Conservation (phyloP, 30 jellyfish, hydroid and myxozoan genomes). For the Turritopsis rubra region DNA sequence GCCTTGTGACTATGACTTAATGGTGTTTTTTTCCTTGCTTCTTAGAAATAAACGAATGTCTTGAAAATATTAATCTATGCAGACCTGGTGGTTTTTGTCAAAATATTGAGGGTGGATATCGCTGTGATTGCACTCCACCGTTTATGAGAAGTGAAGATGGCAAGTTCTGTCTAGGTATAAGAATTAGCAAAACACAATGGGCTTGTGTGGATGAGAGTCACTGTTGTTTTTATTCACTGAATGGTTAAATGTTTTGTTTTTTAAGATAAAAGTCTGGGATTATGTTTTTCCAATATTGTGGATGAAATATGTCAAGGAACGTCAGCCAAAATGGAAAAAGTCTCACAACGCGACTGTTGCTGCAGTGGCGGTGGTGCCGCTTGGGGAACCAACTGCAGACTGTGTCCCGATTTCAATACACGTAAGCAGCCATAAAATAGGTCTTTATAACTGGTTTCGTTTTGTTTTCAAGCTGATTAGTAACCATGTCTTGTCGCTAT, state of each 20-base stretch:
- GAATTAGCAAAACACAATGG: not conserved
- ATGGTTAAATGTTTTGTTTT: not conserved
- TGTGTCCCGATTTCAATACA: constrained; percentile 65
- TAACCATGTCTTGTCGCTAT: no score
- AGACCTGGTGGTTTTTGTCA: constrained; percentile 90
- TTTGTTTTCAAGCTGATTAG: no score
- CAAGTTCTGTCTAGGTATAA: constrained; percentile 83
- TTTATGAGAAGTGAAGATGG: constrained; percentile 91
- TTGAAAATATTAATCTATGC: constrained; percentile 48
- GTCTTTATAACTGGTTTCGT: no score
- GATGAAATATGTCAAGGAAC: constrained; percentile 92
- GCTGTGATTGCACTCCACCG: constrained; percentile 98
- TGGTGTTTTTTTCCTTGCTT: not conserved
- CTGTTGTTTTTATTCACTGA: not conserved
- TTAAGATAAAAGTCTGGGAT: constrained; percentile 83
- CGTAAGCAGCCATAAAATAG: constrained; percentile 33
- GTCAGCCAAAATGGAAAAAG: constrained; percentile 76
- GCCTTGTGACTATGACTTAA: no score
- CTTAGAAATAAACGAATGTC: constrained; percentile 78
- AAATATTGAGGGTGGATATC: constrained; percentile 87
- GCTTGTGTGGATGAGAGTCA: not conserved
- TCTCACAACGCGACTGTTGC: constrained; percentile 76
- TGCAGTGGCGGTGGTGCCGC: constrained; percentile 91
- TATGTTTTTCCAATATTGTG: constrained; percentile 75
- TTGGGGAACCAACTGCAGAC: constrained; percentile 88